Percentiles rank a stretch among this genome's conserved stretches.
Evolutionary conservation across 2,888 invertebrate genomes (phyloP).

Genomic region (Rhaphigaster nebulosa): DNA sequence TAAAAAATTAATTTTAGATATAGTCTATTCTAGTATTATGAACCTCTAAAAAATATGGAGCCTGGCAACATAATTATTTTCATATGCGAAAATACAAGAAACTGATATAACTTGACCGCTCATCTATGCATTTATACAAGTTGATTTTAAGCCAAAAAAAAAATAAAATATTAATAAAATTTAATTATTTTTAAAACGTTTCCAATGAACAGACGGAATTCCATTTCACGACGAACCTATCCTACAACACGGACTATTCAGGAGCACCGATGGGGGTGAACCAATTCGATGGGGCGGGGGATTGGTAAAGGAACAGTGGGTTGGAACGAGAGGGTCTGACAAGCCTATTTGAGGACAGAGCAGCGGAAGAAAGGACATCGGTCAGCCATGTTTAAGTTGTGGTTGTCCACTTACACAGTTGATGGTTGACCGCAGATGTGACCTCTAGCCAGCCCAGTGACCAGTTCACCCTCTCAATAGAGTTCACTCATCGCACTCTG

Average conservation of each 20-base stretch:
- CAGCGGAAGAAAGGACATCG: not conserved
- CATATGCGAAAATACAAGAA: too few relatives aligned
- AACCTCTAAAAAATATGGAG: too few relatives aligned
- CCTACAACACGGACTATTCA: not conserved
- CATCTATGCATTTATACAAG: too few relatives aligned
- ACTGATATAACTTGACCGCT: too few relatives aligned
- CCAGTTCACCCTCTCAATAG: not conserved
- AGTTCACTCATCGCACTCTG: not conserved
- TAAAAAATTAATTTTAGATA: too few relatives aligned
- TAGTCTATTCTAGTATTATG: too few relatives aligned
- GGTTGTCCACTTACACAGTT: conserved; percentile 16
- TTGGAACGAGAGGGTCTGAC: not conserved
- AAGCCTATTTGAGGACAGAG: not conserved
- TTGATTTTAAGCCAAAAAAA: too few relatives aligned
- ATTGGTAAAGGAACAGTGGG: not conserved
- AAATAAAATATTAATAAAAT: too few relatives aligned
- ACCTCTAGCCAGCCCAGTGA: not conserved
- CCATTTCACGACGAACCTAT: not conserved
- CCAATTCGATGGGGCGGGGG: not conserved
- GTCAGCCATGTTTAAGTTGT: conserved; percentile 18
- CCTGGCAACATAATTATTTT: too few relatives aligned
- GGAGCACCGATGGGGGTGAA: not conserved
- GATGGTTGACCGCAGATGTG: not conserved
- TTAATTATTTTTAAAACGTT: too few relatives aligned
- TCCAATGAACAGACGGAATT: not conserved